Percentiles rank a stretch among this genome's conserved stretches.
These are phyloP conservation scores for Drosophila kohkoa DNA, from an alignment of 1,140 invertebrate species.

Conservation along the genomic window DNA sequence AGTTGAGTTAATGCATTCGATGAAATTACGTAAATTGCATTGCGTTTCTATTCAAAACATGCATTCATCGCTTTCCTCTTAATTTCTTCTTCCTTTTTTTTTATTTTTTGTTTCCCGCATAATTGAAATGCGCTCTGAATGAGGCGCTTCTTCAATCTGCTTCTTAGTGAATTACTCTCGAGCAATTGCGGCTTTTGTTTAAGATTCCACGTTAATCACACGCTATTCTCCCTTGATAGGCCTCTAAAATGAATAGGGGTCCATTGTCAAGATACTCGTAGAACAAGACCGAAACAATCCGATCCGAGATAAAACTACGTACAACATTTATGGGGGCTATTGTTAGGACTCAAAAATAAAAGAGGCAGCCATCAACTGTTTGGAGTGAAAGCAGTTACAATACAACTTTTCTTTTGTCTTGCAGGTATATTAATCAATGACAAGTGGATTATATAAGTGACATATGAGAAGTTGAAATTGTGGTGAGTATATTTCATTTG, in stretches of 20 bases:
- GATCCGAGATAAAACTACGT: too few relatives aligned
- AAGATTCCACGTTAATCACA: constrained; percentile 3
- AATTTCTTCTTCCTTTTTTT: too few relatives aligned
- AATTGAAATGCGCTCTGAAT: constrained; percentile 58
- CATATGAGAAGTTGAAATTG: too few relatives aligned
- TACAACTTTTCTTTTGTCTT: not conserved
- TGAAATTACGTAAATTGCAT: constrained; percentile 10
- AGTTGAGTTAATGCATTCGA: constrained; percentile 14
- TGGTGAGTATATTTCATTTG: too few relatives aligned
- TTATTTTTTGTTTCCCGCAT: constrained; percentile 47
- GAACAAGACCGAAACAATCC: too few relatives aligned
- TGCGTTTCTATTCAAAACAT: not conserved
- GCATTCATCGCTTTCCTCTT: not conserved
- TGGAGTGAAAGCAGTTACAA: too few relatives aligned
- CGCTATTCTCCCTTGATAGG: constrained; percentile 3
- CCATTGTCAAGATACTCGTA: too few relatives aligned
- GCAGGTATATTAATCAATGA: too few relatives aligned
- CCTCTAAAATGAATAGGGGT: constrained; percentile 10
- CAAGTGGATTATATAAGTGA: too few relatives aligned
- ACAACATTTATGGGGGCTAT: not conserved
- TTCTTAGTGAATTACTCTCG: not conserved
- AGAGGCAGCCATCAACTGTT: too few relatives aligned
- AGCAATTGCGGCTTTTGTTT: constrained; percentile 24
- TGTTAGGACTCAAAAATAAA: not conserved
- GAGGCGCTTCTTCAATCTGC: constrained; percentile 29